Evolutionary conservation across 2,888 invertebrate species (phyloP), one percentile per base, ranked within the genome.

Genomic region (Brenthis ino): DNA sequence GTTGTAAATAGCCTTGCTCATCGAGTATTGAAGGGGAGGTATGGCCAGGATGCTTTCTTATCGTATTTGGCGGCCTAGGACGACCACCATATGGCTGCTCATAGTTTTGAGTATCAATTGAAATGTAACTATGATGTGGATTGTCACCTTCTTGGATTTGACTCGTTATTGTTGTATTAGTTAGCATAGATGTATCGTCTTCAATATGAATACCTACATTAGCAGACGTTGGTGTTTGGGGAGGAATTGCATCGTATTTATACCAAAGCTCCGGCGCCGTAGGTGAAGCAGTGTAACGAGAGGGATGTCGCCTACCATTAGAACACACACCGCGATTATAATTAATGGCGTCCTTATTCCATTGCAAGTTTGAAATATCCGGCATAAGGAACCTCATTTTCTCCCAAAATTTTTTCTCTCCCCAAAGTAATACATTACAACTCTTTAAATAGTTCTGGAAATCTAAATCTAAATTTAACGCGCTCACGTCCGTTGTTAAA

Each of bases 351-450:
- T 93, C 93, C 77, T 94, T 93, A 82, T 95, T 95, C 93, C 94
- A 94, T 80, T 94, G 93, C 77, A 94, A 92, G 82, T 94, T 94
- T 65, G 94, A 91, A 76, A 93, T 92, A 76, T 98, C 98, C 71
- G 97, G 97, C 95, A 97, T 95, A 66, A 96, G 95, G 89, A 94
- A 95, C 74, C 96, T 94, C 74, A 98, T 94, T 88, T 97, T 97
- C 79, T 97, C 96, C 98, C 98, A 98, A 91, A 98, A 98, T 79
- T 96, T 94, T 79, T 96, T 96, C 87, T 98, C 97, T 74, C 96
- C 96, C 95, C 96, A 96, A 75, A 96, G 94, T 75, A 96, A 94
- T 64, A 95, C 95, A 51, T 95, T 94, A 91, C 96, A 94, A 80
- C 95, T 95, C 81, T 95, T 95, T 71, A 96, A 91, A 73, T 96